Evolutionary conservation across 2,888 invertebrate genomes (phyloP).

Genomic region (Andricus curvator): DNA sequence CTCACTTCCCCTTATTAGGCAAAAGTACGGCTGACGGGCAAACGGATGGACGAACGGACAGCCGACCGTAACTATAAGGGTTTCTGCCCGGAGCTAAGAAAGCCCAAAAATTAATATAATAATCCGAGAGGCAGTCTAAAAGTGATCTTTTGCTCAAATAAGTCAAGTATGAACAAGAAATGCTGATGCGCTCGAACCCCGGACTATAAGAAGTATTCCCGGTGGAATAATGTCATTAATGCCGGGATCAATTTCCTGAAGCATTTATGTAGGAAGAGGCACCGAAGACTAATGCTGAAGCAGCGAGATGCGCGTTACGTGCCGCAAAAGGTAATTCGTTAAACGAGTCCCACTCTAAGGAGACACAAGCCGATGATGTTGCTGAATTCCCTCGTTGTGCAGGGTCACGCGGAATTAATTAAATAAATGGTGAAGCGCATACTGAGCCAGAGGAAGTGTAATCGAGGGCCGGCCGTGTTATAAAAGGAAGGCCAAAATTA

Average conservation of each 20-base stretch:
- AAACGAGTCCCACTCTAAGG: conserved; percentile 14
- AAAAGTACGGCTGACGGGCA: too few relatives aligned
- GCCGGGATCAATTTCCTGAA: conserved; percentile 11
- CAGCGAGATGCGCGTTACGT: conserved; percentile 26
- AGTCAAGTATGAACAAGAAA: background rate
- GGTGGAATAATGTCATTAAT: background rate
- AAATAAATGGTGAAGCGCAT: background rate
- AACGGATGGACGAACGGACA: too few relatives aligned
- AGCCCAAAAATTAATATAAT: too few relatives aligned
- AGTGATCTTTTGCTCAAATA: background rate
- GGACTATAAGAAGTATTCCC: background rate
- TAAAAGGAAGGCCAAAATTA: conserved; percentile 3
- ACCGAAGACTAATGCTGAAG: conserved; percentile 19
- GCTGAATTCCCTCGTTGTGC: background rate
- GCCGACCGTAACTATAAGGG: too few relatives aligned
- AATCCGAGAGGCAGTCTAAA: background rate
- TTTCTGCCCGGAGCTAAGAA: too few relatives aligned
- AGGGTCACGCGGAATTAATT: conserved; percentile 7
- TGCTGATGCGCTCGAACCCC: background rate
- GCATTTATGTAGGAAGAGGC: conserved; percentile 9
- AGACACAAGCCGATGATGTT: conserved; percentile 5
- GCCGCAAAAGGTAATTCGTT: conserved; percentile 28
- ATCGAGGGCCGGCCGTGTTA: background rate
- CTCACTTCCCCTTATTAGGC: too few relatives aligned
- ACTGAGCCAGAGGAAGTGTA: conserved; percentile 5